Base-by-base conservation (phyloP, 2,113 vertebrate genomes). In the Strigops habroptila region DNA sequence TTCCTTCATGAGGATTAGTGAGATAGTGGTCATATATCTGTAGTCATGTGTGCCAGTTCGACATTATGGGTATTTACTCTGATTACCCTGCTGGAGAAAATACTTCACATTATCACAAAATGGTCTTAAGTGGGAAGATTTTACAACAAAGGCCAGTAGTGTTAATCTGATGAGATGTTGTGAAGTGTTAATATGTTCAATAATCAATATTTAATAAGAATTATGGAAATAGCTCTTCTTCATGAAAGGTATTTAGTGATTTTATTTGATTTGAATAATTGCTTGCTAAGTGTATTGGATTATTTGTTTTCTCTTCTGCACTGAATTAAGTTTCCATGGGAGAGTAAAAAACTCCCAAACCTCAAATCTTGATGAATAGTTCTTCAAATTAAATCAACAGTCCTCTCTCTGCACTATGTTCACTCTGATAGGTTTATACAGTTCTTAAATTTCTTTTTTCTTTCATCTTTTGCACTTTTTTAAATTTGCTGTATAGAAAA, bases 201-300 rank as follows among this genome's bases (percentile, higher is more conserved):
- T 91, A 91, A 95, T 93, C 96, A 94, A 93, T 95, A 95, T 82
- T 93, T 95, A 86, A 82, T 84, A 87, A 89, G 57, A 93, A 79
- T 63, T 65, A 79, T 74, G 53, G 83, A 82, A 82, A 79, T 23
- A 46, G 39, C 17, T 30, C 10, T 39, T 81, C 46, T 73, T 82
- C 35, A 3, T 22, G 44, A 63, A 35, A 37, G 27, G 5, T 63
- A 39, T 76, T 89, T 84, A 92, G 59, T 30, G 74, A 31, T 23
- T 82, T 39, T 71, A 44, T 81, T 95, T 67, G 82, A 57, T 91
- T 91, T 76, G 78, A 35, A 31, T 86, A 83, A 86, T 78, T 60
- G 44, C 67, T 84, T 86, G 48, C 9, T 1, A 59, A 82, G 10
- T 1, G 3, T 31, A 44, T 23, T 41, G 62, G 16, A 39, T 78